Percentiles rank a stretch among this genome's conserved stretches.
Evolutionary conservation across 2,888 invertebrate species (phyloP).

Genomic region (Megaustenia siamemsis): DNA sequence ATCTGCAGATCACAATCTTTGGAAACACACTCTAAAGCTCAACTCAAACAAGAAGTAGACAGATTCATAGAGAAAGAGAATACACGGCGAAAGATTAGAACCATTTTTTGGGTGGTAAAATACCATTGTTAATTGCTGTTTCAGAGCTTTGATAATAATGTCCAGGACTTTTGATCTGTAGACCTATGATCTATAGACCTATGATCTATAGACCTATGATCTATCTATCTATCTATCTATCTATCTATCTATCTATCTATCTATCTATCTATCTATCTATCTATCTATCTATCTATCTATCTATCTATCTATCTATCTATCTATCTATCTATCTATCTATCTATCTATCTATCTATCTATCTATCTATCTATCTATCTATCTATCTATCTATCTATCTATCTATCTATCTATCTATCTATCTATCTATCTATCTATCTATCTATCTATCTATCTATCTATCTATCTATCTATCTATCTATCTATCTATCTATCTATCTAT

Average conservation of each 20-base stretch:
- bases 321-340: slow-evolving; percentile 9
- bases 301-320: slow-evolving; percentile 9
- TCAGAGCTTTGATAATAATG: too few species aligned
- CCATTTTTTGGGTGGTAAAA: too few species aligned
- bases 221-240: slow-evolving; percentile 1
- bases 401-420: not conserved
- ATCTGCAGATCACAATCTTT: too few species aligned
- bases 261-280: not conserved
- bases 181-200: too few species aligned
- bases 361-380: slow-evolving; percentile 9
- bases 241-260: slow-evolving; percentile 4
- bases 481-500: slow-evolving; percentile 9
- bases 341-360: slow-evolving; percentile 9
- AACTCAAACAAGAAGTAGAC: too few species aligned
- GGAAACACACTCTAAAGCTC: too few species aligned
- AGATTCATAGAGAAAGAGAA: too few species aligned
- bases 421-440: slow-evolving; percentile 9
- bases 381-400: slow-evolving; percentile 9
- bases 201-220: too few species aligned
- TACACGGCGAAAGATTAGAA: too few species aligned
- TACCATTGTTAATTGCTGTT: too few species aligned
- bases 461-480: slow-evolving; percentile 9
- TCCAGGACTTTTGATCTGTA: too few species aligned
- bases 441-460: slow-evolving; percentile 9
- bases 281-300: not conserved